Evolutionary conservation across 2,797 vertebrate genomes (phyloP).

Genomic region (Crypturellus tataupa): DNA sequence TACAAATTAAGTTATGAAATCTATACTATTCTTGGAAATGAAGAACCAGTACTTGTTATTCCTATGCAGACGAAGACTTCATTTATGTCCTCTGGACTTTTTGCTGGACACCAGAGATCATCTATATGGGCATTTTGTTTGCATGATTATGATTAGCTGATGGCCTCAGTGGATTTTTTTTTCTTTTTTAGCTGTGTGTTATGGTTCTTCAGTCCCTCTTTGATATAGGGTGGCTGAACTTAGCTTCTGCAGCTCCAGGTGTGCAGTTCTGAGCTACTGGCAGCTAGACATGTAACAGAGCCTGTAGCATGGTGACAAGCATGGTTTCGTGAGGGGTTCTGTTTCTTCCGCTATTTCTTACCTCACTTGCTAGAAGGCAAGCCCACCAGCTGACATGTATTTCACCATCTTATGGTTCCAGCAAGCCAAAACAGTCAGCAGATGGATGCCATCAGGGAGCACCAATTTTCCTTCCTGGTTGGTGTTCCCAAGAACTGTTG

Average conservation of each 20-base stretch:
- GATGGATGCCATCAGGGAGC: neutral
- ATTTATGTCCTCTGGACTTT: neutral
- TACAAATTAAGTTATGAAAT: neutral
- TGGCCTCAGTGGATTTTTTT: neutral
- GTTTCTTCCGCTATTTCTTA: neutral
- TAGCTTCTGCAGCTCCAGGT: neutral
- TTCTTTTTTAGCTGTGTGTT: neutral
- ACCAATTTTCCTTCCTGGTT: neutral
- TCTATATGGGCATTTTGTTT: neutral
- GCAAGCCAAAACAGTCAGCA: neutral
- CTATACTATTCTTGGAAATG: neutral
- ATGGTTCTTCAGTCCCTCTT: neutral
- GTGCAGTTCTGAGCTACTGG: neutral
- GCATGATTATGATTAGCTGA: neutral
- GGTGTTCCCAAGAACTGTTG: neutral
- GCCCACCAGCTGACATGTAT: neutral
- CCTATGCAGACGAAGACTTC: neutral
- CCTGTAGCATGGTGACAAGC: neutral
- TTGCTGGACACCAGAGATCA: neutral
- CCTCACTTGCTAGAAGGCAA: neutral
- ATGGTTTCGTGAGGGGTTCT: neutral
- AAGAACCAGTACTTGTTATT: neutral
- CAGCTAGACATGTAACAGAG: neutral
- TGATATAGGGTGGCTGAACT: neutral
- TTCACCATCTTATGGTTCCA: neutral